These are phyloP conservation scores for Temnothorax unifasciatus DNA, from an alignment of 2,888 invertebrate genomes.

Conservation along the genomic window DNA sequence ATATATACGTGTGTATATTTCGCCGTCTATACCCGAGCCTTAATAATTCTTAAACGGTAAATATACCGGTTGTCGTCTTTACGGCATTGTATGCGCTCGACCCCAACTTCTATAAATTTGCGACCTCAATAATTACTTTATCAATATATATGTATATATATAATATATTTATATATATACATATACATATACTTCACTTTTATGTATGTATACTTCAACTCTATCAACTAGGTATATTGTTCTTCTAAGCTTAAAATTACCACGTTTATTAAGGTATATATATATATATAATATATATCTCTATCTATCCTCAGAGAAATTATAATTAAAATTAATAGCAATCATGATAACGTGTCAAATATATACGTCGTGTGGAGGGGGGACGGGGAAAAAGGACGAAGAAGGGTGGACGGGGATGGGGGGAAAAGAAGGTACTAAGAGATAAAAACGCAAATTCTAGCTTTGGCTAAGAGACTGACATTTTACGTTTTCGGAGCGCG, in stretches of 20 bases:
- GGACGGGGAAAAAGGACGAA: not conserved
- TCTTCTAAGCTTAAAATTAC: slow-evolving; percentile 84
- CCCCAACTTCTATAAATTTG: slow-evolving; percentile 81
- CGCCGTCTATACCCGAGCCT: slow-evolving; percentile 59
- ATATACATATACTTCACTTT: slow-evolving; percentile 79
- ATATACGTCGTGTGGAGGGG: slow-evolving; percentile 76
- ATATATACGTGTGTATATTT: slow-evolving; percentile 50
- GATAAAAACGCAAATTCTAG: slow-evolving; percentile 81
- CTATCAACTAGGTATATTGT: slow-evolving; percentile 84
- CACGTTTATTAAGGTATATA: slow-evolving; percentile 82
- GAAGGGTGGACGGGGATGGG: not conserved
- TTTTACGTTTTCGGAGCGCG: slow-evolving; percentile 75
- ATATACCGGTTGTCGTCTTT: slow-evolving; percentile 72
- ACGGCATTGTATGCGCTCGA: slow-evolving; percentile 82
- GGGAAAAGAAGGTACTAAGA: slow-evolving; percentile 36
- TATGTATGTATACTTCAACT: slow-evolving; percentile 84
- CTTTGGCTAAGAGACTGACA: slow-evolving; percentile 83
- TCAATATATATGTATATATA: slow-evolving; percentile 82
- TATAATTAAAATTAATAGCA: slow-evolving; percentile 77
- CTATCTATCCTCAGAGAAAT: slow-evolving; percentile 78
- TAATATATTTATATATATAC: slow-evolving; percentile 60
- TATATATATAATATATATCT: slow-evolving; percentile 59
- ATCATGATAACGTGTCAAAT: slow-evolving; percentile 80
- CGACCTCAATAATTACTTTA: slow-evolving; percentile 83
- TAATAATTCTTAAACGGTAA: slow-evolving; percentile 69